A percentile compares a stretch with the other conserved stretches of the same genome.
These are phyloP conservation scores for Plagodis pulveraria DNA, from an alignment of 2,888 invertebrate genomes.

Conservation along the genomic window DNA sequence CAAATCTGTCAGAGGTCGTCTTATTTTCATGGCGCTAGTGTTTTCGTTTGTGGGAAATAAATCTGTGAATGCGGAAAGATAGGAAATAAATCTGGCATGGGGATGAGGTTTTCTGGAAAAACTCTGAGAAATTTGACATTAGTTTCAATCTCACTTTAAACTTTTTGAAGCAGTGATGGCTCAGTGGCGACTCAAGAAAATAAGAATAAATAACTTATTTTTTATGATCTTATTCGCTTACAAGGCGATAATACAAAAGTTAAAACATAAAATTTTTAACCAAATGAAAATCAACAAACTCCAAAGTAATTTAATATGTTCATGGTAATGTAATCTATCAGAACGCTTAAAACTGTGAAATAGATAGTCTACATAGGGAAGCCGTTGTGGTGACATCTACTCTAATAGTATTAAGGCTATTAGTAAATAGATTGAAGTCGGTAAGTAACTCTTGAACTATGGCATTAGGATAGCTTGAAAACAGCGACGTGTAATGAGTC, in stretches of 20 bases:
- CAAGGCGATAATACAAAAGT: no score
- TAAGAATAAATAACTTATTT: no score
- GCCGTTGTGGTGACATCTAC: constrained; percentile 60
- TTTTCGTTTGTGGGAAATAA: constrained; percentile 19
- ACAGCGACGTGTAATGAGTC: constrained; percentile 9
- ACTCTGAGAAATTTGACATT: no score
- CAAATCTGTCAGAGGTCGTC: constrained; percentile 54
- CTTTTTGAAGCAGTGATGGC: no score
- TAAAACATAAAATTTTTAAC: no score
- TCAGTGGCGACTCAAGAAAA: no score
- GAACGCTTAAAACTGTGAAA: constrained; percentile 20
- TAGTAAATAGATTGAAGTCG: constrained; percentile 52
- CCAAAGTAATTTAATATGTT: no score
- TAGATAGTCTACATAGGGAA: constrained; percentile 48
- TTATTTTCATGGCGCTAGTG: constrained; percentile 33
- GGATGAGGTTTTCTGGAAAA: no score
- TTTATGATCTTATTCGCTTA: no score
- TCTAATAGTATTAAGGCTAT: constrained; percentile 64
- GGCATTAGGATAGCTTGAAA: constrained; percentile 27
- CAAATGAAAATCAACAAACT: no score
- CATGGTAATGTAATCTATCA: neutral
- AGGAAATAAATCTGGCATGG: no score
- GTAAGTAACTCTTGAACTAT: constrained; percentile 37
- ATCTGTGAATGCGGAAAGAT: constrained; percentile 1
- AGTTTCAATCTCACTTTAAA: no score